These are phyloP conservation scores for Corydoras maculifer DNA, from an alignment of 2,113 vertebrate species.

Conservation along the genomic window DNA sequence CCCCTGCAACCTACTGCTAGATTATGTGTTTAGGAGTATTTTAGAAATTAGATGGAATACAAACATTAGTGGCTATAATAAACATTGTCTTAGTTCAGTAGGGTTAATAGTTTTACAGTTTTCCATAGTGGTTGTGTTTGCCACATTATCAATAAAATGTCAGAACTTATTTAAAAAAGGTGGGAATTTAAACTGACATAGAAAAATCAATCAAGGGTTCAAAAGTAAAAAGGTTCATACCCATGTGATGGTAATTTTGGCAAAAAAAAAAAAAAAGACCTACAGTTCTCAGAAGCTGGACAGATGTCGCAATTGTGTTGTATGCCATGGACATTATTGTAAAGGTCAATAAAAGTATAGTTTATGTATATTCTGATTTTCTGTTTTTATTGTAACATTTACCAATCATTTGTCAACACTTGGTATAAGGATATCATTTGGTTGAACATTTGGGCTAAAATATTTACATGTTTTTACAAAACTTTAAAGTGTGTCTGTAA, in stretches of 20 bases:
- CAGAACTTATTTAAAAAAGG: background rate
- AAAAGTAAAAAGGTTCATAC: too few relatives aligned
- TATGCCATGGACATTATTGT: too few relatives aligned
- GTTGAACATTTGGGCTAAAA: too few relatives aligned
- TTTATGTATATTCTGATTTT: background rate
- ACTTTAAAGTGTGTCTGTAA: too few relatives aligned
- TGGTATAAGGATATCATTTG: too few relatives aligned
- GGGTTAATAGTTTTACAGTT: background rate
- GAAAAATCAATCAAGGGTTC: background rate
- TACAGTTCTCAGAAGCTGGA: too few relatives aligned
- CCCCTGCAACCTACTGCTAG: conserved; percentile 8
- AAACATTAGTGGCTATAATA: conserved; percentile 16
- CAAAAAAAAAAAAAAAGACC: background rate
- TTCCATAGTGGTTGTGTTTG: conserved; percentile 2
- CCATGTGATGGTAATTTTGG: too few relatives aligned
- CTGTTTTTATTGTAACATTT: background rate
- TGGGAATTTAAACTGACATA: background rate
- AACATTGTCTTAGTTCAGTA: background rate
- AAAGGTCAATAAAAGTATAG: too few relatives aligned
- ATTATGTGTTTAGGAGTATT: conserved; percentile 21
- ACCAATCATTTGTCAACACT: background rate
- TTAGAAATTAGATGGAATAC: conserved; percentile 13
- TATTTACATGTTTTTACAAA: too few relatives aligned
- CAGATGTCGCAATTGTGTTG: too few relatives aligned
- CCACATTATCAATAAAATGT: conserved; percentile 10